Percentiles rank a stretch among this genome's conserved stretches.
phyloP scores from a whole-genome alignment of 2,888 invertebrate species.

The Timema cristinae region DNA sequence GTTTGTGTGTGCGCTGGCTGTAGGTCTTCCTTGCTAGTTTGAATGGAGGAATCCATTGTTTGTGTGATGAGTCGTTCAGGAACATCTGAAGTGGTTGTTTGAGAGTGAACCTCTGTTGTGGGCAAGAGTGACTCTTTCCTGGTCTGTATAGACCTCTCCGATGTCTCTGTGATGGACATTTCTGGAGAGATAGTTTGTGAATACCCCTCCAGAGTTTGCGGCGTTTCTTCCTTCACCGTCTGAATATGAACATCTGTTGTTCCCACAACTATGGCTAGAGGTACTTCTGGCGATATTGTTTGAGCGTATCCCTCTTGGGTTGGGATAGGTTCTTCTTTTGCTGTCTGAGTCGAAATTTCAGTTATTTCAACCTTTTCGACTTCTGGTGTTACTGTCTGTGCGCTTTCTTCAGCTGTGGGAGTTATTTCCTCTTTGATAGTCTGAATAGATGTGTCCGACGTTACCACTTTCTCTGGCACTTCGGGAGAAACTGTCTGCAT shows the following conservation, averaged over 20 bases:
- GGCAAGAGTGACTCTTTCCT: constrained; percentile 19
- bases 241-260: background rate
- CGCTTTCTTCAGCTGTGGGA: constrained; percentile 39
- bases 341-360: constrained; percentile 17
- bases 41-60: constrained; percentile 15
- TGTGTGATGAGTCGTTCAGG: background rate
- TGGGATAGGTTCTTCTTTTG: constrained; percentile 18
- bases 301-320: constrained; percentile 16
- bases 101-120: constrained; percentile 11
- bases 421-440: constrained; percentile 42
- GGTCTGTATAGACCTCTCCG: constrained; percentile 16
- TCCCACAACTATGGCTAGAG: background rate
- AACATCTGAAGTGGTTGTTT: constrained; percentile 24
- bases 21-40: constrained; percentile 10
- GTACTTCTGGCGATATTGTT: constrained; percentile 8
- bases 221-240: background rate
- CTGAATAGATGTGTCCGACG: constrained; percentile 33
- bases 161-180: background rate
- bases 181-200: constrained; percentile 24
- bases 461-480: constrained; percentile 7
- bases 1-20: background rate
- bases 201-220: background rate
- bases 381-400: constrained; percentile 36
- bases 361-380: constrained; percentile 11
- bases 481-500: constrained; percentile 51